phyloP scores from a whole-genome alignment of 2,888 invertebrate genomes.

The Drosophila nigritarsus region DNA sequence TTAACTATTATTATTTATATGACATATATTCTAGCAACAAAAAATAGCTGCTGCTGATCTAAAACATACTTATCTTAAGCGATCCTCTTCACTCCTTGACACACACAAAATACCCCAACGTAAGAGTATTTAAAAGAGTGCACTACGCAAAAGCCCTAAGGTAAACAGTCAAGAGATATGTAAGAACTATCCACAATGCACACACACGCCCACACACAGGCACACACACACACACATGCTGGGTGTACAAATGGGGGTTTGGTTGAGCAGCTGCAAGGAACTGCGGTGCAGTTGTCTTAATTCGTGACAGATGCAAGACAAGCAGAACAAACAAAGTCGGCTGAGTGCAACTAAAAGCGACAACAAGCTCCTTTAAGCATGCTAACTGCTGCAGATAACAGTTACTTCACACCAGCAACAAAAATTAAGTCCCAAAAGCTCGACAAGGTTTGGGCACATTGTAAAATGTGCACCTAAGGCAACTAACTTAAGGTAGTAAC shows the following conservation, averaged over 20 bases:
- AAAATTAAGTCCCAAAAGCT: slow-evolving; percentile 3
- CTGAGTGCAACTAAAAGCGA: slow-evolving; percentile 44
- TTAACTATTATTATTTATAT: not conserved
- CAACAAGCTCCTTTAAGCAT: slow-evolving; percentile 51
- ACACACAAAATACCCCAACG: not conserved
- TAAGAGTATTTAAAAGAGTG: slow-evolving; percentile 14
- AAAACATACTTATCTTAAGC: not conserved
- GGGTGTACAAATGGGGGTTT: slow-evolving; percentile 1
- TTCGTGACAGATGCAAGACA: slow-evolving; percentile 76
- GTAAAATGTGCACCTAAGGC: slow-evolving; percentile 17
- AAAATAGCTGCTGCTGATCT: too few relatives aligned
- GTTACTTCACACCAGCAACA: slow-evolving; percentile 20
- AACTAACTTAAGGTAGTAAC: slow-evolving; percentile 18
- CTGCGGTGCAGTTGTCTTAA: slow-evolving; percentile 74
- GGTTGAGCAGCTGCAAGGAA: slow-evolving; percentile 28
- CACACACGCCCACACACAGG: slow-evolving; percentile 17
- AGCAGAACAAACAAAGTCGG: slow-evolving; percentile 40
- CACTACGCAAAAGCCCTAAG: slow-evolving; percentile 54
- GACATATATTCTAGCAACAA: not conserved
- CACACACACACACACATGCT: not conserved
- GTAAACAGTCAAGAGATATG: slow-evolving; percentile 67
- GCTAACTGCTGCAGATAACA: slow-evolving; percentile 24
- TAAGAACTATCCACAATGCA: slow-evolving; percentile 42
- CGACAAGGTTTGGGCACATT: slow-evolving; percentile 2
- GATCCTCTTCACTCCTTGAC: not conserved